Conservation (phyloP, 2,797 vertebrate species). For the Clarias pachynema region DNA sequence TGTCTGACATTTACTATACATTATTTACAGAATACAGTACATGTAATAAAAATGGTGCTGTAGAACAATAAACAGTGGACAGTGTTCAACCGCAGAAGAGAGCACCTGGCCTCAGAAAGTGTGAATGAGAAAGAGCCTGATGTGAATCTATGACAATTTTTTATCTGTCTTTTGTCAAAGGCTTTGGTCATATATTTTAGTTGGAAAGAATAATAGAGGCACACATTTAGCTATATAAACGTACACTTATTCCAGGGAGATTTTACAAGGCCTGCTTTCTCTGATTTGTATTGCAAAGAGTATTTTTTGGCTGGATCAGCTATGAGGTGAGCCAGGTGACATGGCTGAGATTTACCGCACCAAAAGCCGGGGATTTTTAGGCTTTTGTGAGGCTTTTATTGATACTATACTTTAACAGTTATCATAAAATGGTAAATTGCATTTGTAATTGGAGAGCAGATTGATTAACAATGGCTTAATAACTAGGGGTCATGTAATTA, state of each 20-base stretch:
- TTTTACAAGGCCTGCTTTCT: not conserved
- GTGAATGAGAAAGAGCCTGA: constrained; percentile 11
- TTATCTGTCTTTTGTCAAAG: constrained; percentile 27
- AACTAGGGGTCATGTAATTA: not conserved
- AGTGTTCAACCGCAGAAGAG: not conserved
- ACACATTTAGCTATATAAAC: constrained; percentile 10
- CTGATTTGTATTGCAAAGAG: not conserved
- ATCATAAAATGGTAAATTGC: too few relatives aligned
- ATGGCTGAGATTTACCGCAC: not conserved
- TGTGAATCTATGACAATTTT: constrained; percentile 10
- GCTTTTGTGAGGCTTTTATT: not conserved
- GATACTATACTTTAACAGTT: not conserved
- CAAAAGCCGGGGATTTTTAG: not conserved
- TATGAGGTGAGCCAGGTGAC: constrained; percentile 10
- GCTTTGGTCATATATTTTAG: constrained; percentile 9
- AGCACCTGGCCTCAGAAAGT: constrained; percentile 56
- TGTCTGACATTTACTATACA: not conserved
- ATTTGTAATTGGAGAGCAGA: not conserved
- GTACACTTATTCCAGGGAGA: not conserved
- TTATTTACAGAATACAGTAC: not conserved
- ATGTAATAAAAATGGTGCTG: not conserved
- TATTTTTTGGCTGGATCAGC: not conserved
- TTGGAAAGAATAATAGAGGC: constrained; percentile 7
- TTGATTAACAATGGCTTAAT: not conserved
- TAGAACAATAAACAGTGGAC: not conserved